Percentiles rank a stretch among this genome's conserved stretches.
These are phyloP conservation scores for Caranx ignobilis DNA, from an alignment of 2,113 vertebrate species.

Conservation along the genomic window DNA sequence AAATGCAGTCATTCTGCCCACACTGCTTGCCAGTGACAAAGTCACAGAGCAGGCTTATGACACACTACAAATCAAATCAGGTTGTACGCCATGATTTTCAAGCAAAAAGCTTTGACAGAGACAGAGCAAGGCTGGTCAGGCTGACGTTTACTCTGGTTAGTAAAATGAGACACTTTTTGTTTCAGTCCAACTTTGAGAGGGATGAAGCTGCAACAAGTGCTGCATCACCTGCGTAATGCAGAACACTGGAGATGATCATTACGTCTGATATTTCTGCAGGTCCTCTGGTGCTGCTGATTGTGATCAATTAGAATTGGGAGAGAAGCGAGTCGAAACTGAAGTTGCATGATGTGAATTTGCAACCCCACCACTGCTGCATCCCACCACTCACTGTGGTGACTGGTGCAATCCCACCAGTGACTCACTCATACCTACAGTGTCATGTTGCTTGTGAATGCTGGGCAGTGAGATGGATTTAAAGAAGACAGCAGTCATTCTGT, in stretches of 20 bases:
- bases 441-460: conserved; percentile 50
- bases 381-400: conserved; percentile 21
- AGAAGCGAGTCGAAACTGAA: not conserved
- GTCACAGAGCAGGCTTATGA: conserved; percentile 50
- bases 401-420: conserved; percentile 20
- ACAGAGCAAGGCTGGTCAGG: conserved; percentile 40
- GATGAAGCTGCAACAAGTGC: conserved; percentile 32
- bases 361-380: conserved; percentile 18
- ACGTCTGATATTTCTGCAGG: conserved; percentile 8
- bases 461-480: conserved; percentile 62
- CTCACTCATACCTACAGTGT: conserved; percentile 40
- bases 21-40: conserved; percentile 44
- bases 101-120: conserved; percentile 57
- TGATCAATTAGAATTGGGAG: conserved; percentile 31
- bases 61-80: conserved; percentile 32
- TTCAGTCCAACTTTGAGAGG: conserved; percentile 36
- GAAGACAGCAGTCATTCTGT: conserved; percentile 63
- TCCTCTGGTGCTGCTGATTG: conserved; percentile 5
- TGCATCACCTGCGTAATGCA: conserved; percentile 44
- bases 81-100: conserved; percentile 30
- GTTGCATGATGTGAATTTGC: conserved; percentile 22
- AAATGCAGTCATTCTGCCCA: conserved; percentile 41
- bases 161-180: conserved; percentile 21
- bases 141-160: conserved; percentile 50
- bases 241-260: conserved; percentile 19